These are phyloP conservation scores for Darevskia mixta DNA, from an alignment of 2,797 vertebrate species.

Conservation along the genomic window DNA sequence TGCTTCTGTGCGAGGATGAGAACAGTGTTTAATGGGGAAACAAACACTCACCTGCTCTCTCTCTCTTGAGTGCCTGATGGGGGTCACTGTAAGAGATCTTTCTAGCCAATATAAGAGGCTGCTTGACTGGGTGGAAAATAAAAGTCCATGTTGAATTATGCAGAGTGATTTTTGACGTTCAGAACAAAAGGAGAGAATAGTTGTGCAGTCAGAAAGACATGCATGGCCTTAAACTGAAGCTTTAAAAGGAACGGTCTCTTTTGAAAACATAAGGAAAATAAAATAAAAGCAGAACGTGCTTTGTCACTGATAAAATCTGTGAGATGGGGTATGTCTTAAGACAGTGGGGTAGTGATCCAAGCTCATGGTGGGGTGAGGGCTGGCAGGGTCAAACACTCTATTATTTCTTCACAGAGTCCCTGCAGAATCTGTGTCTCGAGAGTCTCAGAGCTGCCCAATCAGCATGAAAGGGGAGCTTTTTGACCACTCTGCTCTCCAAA, in stretches of 20 bases:
- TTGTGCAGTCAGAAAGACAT: neutral
- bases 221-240: neutral
- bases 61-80: neutral
- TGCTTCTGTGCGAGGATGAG: neutral
- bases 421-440: no score
- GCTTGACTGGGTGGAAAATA: neutral
- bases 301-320: neutral
- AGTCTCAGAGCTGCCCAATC: no score
- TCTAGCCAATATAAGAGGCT: neutral
- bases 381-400: no score
- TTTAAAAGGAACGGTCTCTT: neutral
- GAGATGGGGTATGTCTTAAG: neutral
- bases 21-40: conserved; percentile 4
- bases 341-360: no score
- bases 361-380: no score
- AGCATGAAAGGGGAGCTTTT: no score
- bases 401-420: no score
- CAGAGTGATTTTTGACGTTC: neutral
- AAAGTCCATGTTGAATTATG: neutral
- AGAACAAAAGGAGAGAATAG: neutral
- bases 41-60: conserved; percentile 1
- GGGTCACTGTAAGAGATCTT: neutral
- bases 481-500: no score
- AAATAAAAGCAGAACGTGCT: neutral
- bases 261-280: neutral